Conservation (phyloP, 2,113 vertebrate genomes). For the Anarhynchus alexandrinus region DNA sequence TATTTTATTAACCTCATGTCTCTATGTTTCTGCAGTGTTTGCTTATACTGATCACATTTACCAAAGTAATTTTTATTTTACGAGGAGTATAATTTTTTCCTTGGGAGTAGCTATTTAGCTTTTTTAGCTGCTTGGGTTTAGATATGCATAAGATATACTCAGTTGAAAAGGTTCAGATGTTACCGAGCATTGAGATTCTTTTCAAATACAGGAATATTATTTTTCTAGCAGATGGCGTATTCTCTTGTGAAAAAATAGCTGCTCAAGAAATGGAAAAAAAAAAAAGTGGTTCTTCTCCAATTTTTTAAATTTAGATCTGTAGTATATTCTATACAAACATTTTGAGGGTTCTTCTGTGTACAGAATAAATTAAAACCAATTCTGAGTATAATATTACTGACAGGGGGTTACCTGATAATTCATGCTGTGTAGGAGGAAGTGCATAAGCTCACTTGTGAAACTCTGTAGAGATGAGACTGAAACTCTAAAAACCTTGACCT, state of each 20-base stretch:
- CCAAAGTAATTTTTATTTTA: neutral
- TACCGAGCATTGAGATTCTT: neutral
- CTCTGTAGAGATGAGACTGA: neutral
- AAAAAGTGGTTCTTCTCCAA: neutral
- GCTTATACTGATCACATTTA: neutral
- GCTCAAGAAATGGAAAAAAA: neutral
- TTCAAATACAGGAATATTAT: neutral
- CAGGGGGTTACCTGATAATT: neutral
- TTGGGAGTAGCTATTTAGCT: neutral
- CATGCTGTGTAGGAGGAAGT: neutral
- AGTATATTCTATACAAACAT: neutral
- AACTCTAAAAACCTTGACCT: neutral
- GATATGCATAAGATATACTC: neutral
- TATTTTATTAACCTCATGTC: neutral
- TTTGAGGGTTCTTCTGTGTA: neutral
- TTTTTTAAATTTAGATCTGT: neutral
- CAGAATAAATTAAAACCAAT: neutral
- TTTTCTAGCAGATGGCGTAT: neutral
- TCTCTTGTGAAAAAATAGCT: neutral
- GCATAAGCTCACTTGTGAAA: neutral
- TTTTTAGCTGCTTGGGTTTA: neutral
- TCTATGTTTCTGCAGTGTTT: neutral
- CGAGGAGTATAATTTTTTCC: neutral
- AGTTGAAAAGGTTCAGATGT: constrained; percentile 1
- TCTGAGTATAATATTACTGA: neutral